Evolutionary conservation across 2,888 invertebrate genomes (phyloP).

Genomic region (Pterobdella sp.): DNA sequence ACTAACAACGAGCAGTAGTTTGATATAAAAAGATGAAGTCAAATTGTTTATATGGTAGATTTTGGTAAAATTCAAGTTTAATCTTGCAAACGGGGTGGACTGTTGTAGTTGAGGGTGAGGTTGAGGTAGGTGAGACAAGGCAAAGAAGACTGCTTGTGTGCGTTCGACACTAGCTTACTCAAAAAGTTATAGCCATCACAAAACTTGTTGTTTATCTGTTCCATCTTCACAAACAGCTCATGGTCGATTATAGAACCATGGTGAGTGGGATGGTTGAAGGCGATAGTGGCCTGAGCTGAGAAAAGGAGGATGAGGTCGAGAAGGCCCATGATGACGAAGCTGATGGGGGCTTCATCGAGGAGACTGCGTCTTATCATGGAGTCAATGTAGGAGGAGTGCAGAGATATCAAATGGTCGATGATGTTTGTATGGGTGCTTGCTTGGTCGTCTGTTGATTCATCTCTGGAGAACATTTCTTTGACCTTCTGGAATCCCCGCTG

Average conservation of each 20-base stretch:
- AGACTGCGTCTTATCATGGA: not conserved
- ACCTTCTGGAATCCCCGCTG: not conserved
- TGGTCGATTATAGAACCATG: not conserved
- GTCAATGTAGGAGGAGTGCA: not conserved
- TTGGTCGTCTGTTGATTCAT: not conserved
- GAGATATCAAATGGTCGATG: not conserved
- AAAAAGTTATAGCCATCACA: slow-evolving; percentile 4
- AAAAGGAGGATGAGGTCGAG: not conserved
- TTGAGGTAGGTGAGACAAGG: not conserved
- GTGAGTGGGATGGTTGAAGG: not conserved
- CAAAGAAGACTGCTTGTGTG: not conserved
- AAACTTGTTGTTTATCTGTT: slow-evolving; percentile 6
- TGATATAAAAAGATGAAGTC: too few species aligned
- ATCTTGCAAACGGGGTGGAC: too few species aligned
- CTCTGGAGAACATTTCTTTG: not conserved
- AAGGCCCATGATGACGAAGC: slow-evolving; percentile 3
- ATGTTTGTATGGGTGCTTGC: not conserved
- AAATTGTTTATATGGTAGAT: too few species aligned
- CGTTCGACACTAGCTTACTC: not conserved
- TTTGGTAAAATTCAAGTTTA: too few species aligned
- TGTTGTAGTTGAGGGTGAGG: slow-evolving; percentile 3
- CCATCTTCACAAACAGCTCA: not conserved
- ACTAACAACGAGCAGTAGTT: too few species aligned
- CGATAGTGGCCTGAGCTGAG: not conserved
- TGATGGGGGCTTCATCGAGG: not conserved